Conservation (phyloP, 2,113 vertebrate species). For the Crotalus tigris region DNA sequence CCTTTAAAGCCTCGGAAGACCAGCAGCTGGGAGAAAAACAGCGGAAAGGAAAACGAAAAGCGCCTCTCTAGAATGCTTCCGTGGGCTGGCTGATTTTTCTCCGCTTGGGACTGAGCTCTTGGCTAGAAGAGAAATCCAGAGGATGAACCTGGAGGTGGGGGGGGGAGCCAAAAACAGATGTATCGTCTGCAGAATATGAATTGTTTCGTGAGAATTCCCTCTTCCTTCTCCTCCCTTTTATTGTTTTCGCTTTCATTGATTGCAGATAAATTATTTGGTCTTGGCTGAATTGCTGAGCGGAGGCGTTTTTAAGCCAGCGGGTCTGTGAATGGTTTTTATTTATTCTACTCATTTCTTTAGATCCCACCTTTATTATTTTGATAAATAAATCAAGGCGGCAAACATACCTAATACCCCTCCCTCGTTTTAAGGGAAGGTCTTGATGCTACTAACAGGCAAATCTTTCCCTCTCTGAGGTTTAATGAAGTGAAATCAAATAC, state of each 20-base stretch:
- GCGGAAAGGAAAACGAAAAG: neutral
- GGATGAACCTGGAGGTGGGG: constrained; percentile 64
- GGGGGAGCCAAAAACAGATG: constrained; percentile 8
- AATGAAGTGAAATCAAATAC: neutral
- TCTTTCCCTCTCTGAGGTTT: neutral
- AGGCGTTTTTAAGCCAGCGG: neutral
- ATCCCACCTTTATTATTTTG: neutral
- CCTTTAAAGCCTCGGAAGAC: neutral
- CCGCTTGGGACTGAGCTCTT: constrained; percentile 77
- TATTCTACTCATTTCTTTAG: neutral
- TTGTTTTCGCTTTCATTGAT: too few species aligned
- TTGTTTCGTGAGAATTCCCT: neutral
- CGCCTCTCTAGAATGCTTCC: constrained; percentile 60
- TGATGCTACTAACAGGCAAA: neutral
- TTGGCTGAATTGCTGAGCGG: neutral
- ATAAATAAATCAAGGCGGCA: neutral
- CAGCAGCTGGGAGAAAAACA: rapidly evolving
- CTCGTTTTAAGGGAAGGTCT: neutral
- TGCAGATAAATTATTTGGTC: too few species aligned
- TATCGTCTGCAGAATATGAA: neutral
- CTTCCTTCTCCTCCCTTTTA: neutral
- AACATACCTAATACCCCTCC: neutral
- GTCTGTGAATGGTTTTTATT: neutral
- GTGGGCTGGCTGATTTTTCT: constrained; percentile 89
- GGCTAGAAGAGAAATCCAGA: constrained; percentile 75